Evolutionary conservation across 2,113 vertebrate species (phyloP).

Genomic region (Lepidiolamprologus cunningtoni): DNA sequence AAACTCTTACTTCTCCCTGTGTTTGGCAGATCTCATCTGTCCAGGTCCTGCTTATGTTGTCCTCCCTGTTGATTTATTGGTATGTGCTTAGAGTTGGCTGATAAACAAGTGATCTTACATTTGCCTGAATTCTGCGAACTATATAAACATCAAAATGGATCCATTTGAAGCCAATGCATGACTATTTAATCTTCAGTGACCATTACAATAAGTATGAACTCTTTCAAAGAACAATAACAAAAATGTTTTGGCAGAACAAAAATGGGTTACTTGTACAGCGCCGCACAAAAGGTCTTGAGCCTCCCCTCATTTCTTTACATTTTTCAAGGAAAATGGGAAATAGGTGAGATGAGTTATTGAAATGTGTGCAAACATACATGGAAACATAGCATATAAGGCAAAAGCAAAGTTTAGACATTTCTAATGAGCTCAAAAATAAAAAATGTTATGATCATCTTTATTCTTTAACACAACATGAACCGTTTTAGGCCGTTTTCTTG

Average conservation of each 20-base stretch:
- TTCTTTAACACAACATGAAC: neutral
- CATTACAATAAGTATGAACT: neutral
- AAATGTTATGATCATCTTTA: neutral
- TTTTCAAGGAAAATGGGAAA: neutral
- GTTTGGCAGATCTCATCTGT: neutral
- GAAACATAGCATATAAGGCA: neutral
- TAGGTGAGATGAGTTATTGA: neutral
- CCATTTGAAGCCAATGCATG: accelerated
- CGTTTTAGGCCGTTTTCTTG: accelerated
- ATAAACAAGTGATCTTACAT: neutral
- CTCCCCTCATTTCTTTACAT: accelerated
- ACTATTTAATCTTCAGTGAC: neutral
- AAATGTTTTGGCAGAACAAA: neutral
- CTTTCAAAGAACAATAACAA: neutral
- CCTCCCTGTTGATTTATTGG: neutral
- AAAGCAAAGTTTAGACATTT: neutral
- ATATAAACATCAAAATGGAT: neutral
- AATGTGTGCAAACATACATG: neutral
- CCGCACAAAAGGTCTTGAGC: neutral
- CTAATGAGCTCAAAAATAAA: neutral
- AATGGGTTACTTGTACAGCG: neutral
- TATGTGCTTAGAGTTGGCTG: neutral
- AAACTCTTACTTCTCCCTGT: neutral
- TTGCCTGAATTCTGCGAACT: neutral
- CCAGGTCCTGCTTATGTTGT: neutral